Base-by-base conservation (phyloP, 2,888 invertebrate genomes). In the Parascotia fuliginaria region DNA sequence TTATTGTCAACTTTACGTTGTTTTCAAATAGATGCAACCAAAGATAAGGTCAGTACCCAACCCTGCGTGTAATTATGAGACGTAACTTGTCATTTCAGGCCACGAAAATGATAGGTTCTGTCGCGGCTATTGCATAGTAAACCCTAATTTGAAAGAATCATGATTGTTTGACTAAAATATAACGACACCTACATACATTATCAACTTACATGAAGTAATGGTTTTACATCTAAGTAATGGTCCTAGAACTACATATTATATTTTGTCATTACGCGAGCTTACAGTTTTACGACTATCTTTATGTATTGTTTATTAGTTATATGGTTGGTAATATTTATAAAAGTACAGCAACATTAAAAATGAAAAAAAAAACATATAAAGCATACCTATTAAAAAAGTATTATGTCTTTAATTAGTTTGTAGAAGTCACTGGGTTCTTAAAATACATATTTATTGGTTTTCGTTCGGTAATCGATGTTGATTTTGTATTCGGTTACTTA, bases 81-180 rank as follows among this genome's bases (percentile, higher is more conserved):
- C 71, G 77, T 75, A 85, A 76, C 83, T 77, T 83, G 79, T 87
- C 81, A 88, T 87, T 87, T 85, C 75, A 77, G 75, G 65, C 57
- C 56, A 69, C 59, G 77, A 71, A 82, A 87, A 88, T 87, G 75
- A 85, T 76, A 81, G 86, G 82, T 74, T 81, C 39, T 48, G 65
- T 70, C 61, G 60, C 68, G 63, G 73, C 74, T 72, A 64, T 68
- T 65, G 58, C 62, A 61, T 64, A 68, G 55, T 60, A 50, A 60
- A 61, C 73, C 65, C 63, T 74, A 72, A 73, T 77, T 77, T 77
- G 58, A 50, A 56, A 39, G 40, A 43, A 63, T 45, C 36, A 39
- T 60, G 54, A 70, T 64, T 53, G 52, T 52, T n/a, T 40, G 42
- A 65, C 60, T 61, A 69, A 69, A 72, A 65, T 56, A 60, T 70